Evolutionary conservation across 37 sponge, comb jelly and placozoan genomes (phyloP).

Genomic region (Spongilla lacustris): DNA sequence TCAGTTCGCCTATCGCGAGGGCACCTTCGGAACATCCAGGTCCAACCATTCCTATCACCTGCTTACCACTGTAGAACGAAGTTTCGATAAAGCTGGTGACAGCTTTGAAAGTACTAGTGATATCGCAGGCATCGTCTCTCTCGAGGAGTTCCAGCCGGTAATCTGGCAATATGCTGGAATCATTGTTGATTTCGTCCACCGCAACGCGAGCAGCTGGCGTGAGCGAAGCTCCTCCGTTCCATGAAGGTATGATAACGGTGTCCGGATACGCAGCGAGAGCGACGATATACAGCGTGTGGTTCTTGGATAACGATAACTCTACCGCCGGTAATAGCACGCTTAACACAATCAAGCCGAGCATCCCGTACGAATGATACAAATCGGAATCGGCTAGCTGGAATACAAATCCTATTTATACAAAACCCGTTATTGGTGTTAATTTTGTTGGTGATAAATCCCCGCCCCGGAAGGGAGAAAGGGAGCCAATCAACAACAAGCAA

Average conservation of each 20-base stretch:
- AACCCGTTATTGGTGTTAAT: no score
- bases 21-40: slow-evolving; percentile 33
- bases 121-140: neutral
- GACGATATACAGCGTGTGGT: neutral
- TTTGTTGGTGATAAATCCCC: no score
- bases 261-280: neutral
- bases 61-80: neutral
- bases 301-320: neutral
- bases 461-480: no score
- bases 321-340: neutral
- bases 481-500: no score
- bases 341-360: neutral
- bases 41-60: slow-evolving; percentile 43
- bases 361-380: neutral
- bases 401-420: no score
- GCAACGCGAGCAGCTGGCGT: neutral
- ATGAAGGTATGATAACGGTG: neutral
- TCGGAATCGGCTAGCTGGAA: no score
- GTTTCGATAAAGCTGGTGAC: neutral
- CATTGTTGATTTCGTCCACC: neutral
- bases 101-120: neutral
- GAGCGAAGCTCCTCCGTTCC: neutral
- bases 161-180: neutral
- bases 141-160: neutral
- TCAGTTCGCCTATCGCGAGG: slow-evolving; percentile 4